Evolutionary conservation across 2,113 vertebrate genomes (phyloP), one percentile per base, ranked within the genome.

Genomic region (Verasper variegatus): DNA sequence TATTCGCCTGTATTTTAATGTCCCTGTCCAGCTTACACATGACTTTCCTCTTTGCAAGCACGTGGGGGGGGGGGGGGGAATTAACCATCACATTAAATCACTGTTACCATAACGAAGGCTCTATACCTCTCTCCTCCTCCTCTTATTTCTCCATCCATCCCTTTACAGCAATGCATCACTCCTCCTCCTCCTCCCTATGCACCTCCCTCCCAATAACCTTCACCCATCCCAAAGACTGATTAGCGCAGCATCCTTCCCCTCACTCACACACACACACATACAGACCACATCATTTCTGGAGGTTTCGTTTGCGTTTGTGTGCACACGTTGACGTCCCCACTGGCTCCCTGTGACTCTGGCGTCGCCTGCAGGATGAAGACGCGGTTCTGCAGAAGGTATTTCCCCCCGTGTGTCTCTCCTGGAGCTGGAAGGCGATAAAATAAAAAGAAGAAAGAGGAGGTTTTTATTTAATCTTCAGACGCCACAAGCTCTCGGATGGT

Each of bases 101-200:
- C 57, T 21, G 83, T 90, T 90, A 74, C 84, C 80, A 89, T 91
- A 78, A 82, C 91, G 84, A 91, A 85, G 42, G 31, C 58, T 82
- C 64, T 26, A 59, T 51, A 74, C 81, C 74, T 63, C 65, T 27
- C 74, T 13, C 64, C 76, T 72, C 72, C 61, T 71, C 52, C 23
- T 70, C 57, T 26, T 56, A 64, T 8, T 14, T 12, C 23, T 85
- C 76, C 47, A 51, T 82, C 78, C 76, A 76, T 76, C 69, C 47
- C 71, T 72, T 63, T 85, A 68, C 88, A 86, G 88, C 64, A 86
- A 76, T 88, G 88, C 90, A 90, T 90, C 88, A 89, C 26, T 20
- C 42, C 66, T 51, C 45, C 74, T 49, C 71, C 70, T 51, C 70
- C 79, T 6, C 56, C 56, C 56, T 40, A 47, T 52, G 49, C 61